phyloP scores from a whole-genome alignment of 2,113 vertebrate genomes.

The Zingel zingel region DNA sequence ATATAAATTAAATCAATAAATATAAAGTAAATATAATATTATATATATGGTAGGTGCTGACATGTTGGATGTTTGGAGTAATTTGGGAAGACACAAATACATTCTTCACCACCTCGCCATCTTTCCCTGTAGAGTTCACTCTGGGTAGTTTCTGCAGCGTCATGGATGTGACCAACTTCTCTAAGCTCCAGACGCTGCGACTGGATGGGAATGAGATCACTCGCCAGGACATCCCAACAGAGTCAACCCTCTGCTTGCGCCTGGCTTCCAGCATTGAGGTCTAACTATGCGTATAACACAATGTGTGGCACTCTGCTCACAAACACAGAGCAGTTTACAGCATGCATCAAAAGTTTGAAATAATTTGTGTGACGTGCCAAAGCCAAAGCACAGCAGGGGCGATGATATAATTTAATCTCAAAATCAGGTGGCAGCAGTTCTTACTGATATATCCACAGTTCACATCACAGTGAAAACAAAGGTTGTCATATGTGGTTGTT shows the following conservation, averaged over 20 bases:
- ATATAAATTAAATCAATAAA: too few species aligned
- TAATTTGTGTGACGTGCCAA: background rate
- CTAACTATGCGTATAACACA: constrained; percentile 64
- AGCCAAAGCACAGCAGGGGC: background rate
- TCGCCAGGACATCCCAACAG: constrained; percentile 85
- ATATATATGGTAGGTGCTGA: background rate
- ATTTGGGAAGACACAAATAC: background rate
- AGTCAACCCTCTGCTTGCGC: constrained; percentile 90
- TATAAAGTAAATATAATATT: too few species aligned
- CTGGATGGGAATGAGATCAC: constrained; percentile 93
- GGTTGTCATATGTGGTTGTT: background rate
- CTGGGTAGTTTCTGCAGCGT: constrained; percentile 94
- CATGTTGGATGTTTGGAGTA: background rate
- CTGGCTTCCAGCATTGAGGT: constrained; percentile 89
- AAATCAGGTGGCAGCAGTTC: constrained; percentile 38
- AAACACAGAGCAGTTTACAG: background rate
- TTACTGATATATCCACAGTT: background rate
- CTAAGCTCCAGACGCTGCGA: constrained; percentile 90
- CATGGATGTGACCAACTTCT: constrained; percentile 92
- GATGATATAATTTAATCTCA: background rate
- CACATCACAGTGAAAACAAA: background rate
- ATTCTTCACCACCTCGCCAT: background rate
- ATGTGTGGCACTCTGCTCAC: background rate
- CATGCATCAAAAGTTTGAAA: background rate
- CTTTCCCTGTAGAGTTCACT: constrained; percentile 88